Conservation (phyloP, 2,888 invertebrate species). For the Callosobruchus maculatus region DNA sequence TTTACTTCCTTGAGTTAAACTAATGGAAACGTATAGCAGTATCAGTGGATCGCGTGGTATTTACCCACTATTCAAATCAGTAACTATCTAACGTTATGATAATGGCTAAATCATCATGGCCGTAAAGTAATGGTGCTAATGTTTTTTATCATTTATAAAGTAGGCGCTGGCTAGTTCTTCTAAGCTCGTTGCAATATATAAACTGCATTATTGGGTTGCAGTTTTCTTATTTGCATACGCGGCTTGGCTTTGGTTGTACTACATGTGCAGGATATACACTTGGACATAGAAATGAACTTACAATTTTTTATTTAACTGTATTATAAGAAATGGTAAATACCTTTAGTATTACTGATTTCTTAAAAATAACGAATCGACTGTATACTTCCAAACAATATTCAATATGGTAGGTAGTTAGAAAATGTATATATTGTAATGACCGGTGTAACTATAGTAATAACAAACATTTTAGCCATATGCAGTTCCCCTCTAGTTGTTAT, state of each 20-base stretch:
- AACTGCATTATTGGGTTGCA: not conserved
- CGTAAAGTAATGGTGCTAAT: not conserved
- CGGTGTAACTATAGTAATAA: too few species aligned
- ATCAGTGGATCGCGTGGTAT: not conserved
- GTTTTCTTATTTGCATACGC: not conserved
- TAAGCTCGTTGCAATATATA: not conserved
- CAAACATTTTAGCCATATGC: too few species aligned
- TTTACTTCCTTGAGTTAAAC: not conserved
- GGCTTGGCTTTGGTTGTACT: not conserved
- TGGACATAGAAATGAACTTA: not conserved
- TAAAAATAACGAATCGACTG: too few species aligned
- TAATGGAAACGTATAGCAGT: not conserved
- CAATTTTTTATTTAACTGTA: too few species aligned
- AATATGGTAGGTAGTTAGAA: too few species aligned
- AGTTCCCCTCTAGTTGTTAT: too few species aligned
- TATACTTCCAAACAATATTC: too few species aligned
- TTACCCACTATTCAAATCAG: not conserved
- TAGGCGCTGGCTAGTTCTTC: not conserved
- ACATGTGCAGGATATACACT: not conserved
- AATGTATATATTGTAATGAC: too few species aligned
- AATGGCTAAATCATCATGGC: not conserved
- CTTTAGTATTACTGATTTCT: too few species aligned
- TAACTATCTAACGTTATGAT: not conserved
- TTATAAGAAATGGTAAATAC: too few species aligned
- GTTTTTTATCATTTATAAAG: not conserved